Evolutionary conservation across 2,797 vertebrate species (phyloP).

Genomic region (Falco naumanni): DNA sequence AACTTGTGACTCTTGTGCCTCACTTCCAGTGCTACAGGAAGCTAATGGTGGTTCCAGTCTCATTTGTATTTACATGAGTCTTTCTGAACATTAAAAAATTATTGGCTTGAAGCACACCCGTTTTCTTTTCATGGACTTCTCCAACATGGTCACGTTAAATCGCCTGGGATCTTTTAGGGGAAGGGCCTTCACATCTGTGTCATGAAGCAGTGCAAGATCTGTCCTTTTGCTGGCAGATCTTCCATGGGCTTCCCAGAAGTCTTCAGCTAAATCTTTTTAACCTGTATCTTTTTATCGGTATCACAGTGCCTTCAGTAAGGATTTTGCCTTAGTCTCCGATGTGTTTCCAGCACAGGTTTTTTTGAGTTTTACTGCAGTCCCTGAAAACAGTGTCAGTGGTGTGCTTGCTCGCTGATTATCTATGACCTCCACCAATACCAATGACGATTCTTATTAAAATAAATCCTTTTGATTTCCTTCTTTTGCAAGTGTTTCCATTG

Average conservation of each 20-base stretch:
- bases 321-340: neutral
- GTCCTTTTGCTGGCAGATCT: neutral
- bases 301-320: neutral
- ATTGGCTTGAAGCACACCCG: neutral
- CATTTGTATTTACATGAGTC: neutral
- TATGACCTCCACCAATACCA: neutral
- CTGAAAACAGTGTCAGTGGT: neutral
- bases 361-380: neutral
- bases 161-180: neutral
- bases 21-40: neutral
- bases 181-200: neutral
- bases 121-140: neutral
- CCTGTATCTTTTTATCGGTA: neutral
- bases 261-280: neutral
- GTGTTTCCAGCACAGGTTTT: neutral
- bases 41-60: neutral
- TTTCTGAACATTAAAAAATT: neutral
- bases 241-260: neutral
- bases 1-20: neutral
- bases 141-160: neutral
- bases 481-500: slow-evolving; percentile 20
- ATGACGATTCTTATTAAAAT: neutral
- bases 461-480: neutral
- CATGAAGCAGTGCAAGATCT: neutral
- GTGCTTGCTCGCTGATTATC: neutral